Evolutionary conservation across 2,797 vertebrate species (phyloP), one percentile per base, ranked within the genome.

Genomic region (Melanotaenia pygmaea): DNA sequence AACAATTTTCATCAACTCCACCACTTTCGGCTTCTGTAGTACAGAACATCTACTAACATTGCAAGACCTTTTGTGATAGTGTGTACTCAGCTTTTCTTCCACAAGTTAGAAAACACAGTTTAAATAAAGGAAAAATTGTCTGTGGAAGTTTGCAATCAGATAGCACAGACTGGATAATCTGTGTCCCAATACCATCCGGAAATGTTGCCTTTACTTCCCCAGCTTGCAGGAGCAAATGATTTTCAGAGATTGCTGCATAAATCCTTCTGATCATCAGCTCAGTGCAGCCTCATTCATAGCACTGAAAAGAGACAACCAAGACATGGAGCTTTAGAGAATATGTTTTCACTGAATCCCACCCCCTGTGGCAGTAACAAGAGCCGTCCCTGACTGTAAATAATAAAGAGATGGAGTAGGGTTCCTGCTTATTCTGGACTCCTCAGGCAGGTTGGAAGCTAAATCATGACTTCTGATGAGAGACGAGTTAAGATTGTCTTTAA

Each of bases 161-260:
- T 90, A 84, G 84, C 82, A 90, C 87, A 91, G 92, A 91, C 87
- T 87, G 86, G 86, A 90, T 94, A 93, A 93, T 94, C 92, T 92
- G 89, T 82, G 82, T 87, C 87, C 88, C 87, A 73, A 82, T 89
- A 86, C 91, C 78, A 86, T 92, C 90, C 89, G 90, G 90, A 94
- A 91, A 92, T 90, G 88, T 93, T 89, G 75, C 85, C 91, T 93
- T 93, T 94, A 88, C 92, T 93, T 92, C 81, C 77, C 76, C 63
- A 53, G 79, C 79, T 89, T 67, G 69, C 82, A 89, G 86, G 91
- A 93, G 90, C 89, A 90, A 93, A 91, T 91, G 85, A 88, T 88
- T 93, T 91, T 91, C 88, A 91, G 92, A 92, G 87, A 91, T 90
- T 90, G 82, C 79, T 61, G 72, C 78, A 83, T 87, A 89, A 92